Conservation (phyloP, 1,140 invertebrate genomes). For the Cherax destructor region DNA sequence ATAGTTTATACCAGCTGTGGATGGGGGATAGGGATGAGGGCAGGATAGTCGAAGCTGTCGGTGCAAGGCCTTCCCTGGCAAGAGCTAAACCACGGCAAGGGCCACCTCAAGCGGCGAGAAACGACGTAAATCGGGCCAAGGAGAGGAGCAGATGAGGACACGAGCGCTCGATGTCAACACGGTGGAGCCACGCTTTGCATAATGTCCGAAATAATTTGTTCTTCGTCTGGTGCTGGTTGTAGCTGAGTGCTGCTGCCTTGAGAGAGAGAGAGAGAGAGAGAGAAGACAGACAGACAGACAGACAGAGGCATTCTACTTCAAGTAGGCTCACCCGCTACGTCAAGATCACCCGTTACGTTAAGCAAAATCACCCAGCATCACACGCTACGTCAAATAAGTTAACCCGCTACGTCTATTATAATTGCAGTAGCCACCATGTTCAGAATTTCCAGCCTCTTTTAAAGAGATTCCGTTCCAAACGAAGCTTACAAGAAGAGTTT, state of each 20-base stretch:
- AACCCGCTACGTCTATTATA: too few species aligned
- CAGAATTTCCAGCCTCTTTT: too few species aligned
- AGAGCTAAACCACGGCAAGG: neutral
- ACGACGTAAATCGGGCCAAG: neutral
- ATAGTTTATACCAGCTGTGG: too few species aligned
- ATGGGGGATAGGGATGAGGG: too few species aligned
- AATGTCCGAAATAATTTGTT: slow-evolving; percentile 23
- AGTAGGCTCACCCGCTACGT: too few species aligned
- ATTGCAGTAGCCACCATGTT: too few species aligned
- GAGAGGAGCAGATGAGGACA: neutral
- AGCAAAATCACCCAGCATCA: too few species aligned
- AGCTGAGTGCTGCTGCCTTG: neutral
- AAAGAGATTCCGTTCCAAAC: too few species aligned
- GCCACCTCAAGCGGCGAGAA: neutral
- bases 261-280: too few species aligned
- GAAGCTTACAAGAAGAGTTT: too few species aligned
- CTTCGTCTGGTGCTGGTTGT: neutral
- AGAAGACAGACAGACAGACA: neutral
- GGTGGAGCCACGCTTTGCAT: neutral
- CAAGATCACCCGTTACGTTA: too few species aligned
- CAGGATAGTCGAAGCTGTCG: neutral
- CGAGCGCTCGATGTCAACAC: neutral
- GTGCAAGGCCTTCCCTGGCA: neutral
- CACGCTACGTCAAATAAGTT: too few species aligned
- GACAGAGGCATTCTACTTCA: neutral